Evolutionary conservation across 2,797 vertebrate genomes (phyloP), one percentile per base, ranked within the genome.

Genomic region (Euthynnus affinis): DNA sequence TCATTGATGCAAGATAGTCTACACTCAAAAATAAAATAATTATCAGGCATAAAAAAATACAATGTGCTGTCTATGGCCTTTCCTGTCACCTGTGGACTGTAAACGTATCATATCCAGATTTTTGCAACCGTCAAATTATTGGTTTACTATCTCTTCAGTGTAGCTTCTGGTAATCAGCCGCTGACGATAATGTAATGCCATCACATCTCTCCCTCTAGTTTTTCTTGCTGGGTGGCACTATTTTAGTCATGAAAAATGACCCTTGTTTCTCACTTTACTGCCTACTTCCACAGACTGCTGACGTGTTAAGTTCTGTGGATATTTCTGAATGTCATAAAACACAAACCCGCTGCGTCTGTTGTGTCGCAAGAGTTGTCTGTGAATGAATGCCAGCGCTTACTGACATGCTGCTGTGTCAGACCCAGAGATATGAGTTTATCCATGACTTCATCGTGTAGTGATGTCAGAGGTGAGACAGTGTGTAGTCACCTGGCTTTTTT

Each of bases 241-340:
- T 81, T 83, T 87, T 59, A 25, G 69, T 81, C 57, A 71, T 86
- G 74, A 88, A 90, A 90, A 76, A 61, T 3, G 60, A 90, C 29
- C 68, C 48, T 17, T n/a, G 73, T 79, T 79, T 81, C 82, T 90
- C 76, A 66, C 53, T 79, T 84, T 71, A 77, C 75, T 53, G 57
- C 65, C 70, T 40, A 72, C 62, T 17, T 65, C 71, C 22, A 7
- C 78, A 67, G 65, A 81, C 63, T 85, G 88, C 89, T 82, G 81
- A 83, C 14, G 4, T 32, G 29, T 48, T 59, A 12, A 10, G 7
- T 71, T 52, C 60, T 58, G 51, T 62, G 49, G 76, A 70, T 59
- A 0, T 68, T 53, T 82, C 69, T 60, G 59, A 80, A 77, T 76
- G 63, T 89, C 87, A 86, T 17, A 46, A 70, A 80, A 53, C 40